Percentiles rank a stretch among this genome's conserved stretches.
phyloP scores from a whole-genome alignment of 2,113 vertebrate species.

The Crotalus helleri region DNA sequence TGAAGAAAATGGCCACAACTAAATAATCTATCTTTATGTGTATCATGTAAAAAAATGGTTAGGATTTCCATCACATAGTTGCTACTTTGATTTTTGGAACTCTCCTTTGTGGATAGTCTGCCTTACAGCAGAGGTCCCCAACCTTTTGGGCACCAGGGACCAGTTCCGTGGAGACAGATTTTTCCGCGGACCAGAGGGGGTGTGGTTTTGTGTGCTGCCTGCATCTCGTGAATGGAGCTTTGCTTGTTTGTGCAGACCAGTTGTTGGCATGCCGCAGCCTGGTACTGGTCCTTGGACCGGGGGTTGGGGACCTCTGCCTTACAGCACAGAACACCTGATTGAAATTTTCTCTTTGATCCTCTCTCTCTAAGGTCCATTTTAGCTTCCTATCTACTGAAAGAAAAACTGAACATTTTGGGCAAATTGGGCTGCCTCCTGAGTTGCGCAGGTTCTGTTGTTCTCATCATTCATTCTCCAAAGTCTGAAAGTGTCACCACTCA shows the following conservation, averaged over 20 bases:
- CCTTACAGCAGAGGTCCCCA: background rate
- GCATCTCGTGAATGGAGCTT: too few relatives aligned
- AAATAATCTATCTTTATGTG: background rate
- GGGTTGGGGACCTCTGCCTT: too few relatives aligned
- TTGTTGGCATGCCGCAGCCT: too few relatives aligned
- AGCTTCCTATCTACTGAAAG: constrained; percentile 88
- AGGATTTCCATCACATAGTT: background rate
- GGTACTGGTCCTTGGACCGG: too few relatives aligned
- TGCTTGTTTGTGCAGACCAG: too few relatives aligned
- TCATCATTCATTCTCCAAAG: constrained; percentile 92
- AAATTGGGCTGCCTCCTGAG: constrained; percentile 91
- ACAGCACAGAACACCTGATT: constrained; percentile 19
- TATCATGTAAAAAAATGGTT: background rate
- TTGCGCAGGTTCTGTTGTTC: constrained; percentile 88
- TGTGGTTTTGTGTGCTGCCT: too few relatives aligned
- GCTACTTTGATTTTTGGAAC: background rate
- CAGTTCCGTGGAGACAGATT: too few relatives aligned
- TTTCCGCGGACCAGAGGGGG: too few relatives aligned
- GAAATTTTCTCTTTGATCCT: constrained; percentile 32
- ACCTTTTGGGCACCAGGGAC: too few relatives aligned
- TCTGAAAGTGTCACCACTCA: constrained; percentile 82
- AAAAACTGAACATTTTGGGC: constrained; percentile 88
- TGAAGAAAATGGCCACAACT: background rate
- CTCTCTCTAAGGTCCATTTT: constrained; percentile 83
- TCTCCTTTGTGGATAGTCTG: background rate